Evolutionary conservation across 2,888 invertebrate species (phyloP).

Genomic region (Clitarchus hookeri): DNA sequence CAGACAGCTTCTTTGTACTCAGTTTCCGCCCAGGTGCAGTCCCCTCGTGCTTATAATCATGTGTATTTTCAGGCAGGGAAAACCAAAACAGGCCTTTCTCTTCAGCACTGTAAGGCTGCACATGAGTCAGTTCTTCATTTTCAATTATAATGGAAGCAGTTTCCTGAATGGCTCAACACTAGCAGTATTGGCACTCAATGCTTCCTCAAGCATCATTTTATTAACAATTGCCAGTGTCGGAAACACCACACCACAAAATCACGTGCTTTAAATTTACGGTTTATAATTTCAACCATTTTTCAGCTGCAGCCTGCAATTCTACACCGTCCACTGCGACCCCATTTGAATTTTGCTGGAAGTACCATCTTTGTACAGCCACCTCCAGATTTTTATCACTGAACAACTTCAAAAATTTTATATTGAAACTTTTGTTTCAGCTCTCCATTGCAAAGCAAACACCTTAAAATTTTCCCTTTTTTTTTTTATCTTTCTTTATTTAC

Average conservation of each 20-base stretch:
- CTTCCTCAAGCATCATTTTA: neutral
- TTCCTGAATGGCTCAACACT: constrained; percentile 23
- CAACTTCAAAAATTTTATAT: neutral
- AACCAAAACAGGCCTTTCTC: neutral
- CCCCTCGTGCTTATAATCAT: neutral
- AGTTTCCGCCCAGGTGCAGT: neutral
- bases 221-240: neutral
- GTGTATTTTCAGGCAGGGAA: constrained; percentile 23
- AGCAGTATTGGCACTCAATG: neutral
- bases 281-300: constrained; percentile 24
- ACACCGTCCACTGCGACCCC: constrained; percentile 3
- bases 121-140: neutral
- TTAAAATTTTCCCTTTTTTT: constrained; percentile 29
- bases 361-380: constrained; percentile 11
- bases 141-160: constrained; percentile 4
- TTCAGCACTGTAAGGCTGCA: constrained; percentile 15
- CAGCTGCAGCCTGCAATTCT: constrained; percentile 22
- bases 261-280: constrained; percentile 22
- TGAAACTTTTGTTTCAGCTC: constrained; percentile 22
- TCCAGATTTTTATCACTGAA: neutral
- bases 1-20: neutral
- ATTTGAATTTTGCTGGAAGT: constrained; percentile 21
- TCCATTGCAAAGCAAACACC: constrained; percentile 22
- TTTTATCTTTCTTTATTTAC: neutral
- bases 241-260: constrained; percentile 28